Conservation (phyloP, 2,888 invertebrate species). For the Lobophora halterata region DNA sequence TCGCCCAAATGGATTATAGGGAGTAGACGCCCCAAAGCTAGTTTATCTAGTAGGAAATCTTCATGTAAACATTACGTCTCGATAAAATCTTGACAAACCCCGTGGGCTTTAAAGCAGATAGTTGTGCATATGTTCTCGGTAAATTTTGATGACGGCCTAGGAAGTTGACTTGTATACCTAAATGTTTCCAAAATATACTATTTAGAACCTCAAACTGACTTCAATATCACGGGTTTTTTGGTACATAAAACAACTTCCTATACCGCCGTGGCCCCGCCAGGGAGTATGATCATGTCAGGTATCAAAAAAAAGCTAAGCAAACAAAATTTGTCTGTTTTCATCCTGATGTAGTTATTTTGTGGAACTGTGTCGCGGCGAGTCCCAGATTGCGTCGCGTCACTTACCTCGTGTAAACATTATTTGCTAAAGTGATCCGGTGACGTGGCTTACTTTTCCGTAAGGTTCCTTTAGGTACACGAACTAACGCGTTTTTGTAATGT, state of each 20-base stretch:
- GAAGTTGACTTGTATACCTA: too few relatives aligned
- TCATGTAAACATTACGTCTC: conserved; percentile 20
- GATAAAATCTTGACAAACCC: conserved; percentile 23
- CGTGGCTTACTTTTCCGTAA: conserved; percentile 55
- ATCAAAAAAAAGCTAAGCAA: too few relatives aligned
- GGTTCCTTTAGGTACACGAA: conserved; percentile 52
- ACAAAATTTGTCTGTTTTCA: conserved; percentile 21
- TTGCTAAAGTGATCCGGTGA: conserved; percentile 69
- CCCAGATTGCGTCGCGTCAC: conserved; percentile 66
- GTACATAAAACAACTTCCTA: too few relatives aligned
- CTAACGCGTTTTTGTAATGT: too few relatives aligned
- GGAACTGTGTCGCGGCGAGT: conserved; percentile 51
- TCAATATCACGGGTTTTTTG: too few relatives aligned
- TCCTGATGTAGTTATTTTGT: conserved; percentile 25
- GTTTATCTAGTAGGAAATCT: conserved; percentile 28
- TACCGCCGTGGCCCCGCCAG: too few relatives aligned
- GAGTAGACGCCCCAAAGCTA: conserved; percentile 54
- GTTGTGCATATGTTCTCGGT: conserved; percentile 18
- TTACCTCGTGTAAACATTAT: conserved; percentile 71
- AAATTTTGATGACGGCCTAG: conserved; percentile 5
- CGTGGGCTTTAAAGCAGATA: conserved; percentile 21
- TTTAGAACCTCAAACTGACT: too few relatives aligned
- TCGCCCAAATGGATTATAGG: conserved; percentile 78
- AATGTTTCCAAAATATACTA: too few relatives aligned
- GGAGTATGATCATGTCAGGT: too few relatives aligned